Base-by-base conservation (phyloP, 2,888 invertebrate species). In the Chorisops tibialis region DNA sequence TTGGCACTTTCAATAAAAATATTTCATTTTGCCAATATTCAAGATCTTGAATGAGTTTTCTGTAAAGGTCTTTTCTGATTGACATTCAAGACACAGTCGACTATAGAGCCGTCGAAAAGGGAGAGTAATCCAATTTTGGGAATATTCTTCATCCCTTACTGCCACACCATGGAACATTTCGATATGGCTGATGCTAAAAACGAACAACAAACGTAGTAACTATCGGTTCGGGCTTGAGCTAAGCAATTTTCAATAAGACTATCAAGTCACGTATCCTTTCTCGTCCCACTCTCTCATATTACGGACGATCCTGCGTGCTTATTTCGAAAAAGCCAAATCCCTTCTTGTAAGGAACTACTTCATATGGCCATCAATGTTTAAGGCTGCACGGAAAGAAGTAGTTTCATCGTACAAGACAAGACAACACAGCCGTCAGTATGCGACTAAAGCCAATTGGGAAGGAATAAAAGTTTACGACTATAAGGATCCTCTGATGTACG, bases 181-280 rank as follows among this genome's bases (percentile, higher is more conserved):
- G 30, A 19, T 43, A 14, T 39, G 12, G 39, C 9, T 39, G 12
- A 12, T 14, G 39, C 37, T 11, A 39, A 9, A 14, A 9, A 43
- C 18, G 43, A 43, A 16, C 14, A 43, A 45, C 30, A 56, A 30
- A 56, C 56, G 56, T 56, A 14, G 24, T 18, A 43, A 56, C 24
- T 43, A 56, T 19, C 56, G 30, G 56, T 43, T 45, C 43, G 30
- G 9, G 30, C 56, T 4, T 43, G 56, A 43, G 43, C 56, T 56
- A 56, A 45, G 43, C 56, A 56, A 56, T 56, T 56, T 56, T 35
- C 56, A 56, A 56, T 56, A 56, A 56, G 56, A 43, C 56, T 56
- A 45, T 43, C 56, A 43, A 56, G 56, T 56, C 56, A 56, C 56
- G 56, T 56, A 54, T 54, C 54, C 39, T 21, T 45, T 56, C 14